phyloP scores from a whole-genome alignment of 2,888 invertebrate species.

The Zootermopsis nevadensis region DNA sequence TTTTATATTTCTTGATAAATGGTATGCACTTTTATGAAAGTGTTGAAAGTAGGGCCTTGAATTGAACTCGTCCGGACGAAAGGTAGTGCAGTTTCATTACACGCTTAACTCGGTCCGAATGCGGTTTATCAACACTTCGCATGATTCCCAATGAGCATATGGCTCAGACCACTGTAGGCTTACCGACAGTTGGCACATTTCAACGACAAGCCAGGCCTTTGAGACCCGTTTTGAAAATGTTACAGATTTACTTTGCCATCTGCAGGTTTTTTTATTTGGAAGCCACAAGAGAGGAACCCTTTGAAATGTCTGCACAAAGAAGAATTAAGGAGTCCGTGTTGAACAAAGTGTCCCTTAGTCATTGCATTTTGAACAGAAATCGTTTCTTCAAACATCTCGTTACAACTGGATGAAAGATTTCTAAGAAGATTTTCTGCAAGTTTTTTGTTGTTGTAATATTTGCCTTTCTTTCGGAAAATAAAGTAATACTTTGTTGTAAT shows the following conservation, averaged over 20 bases:
- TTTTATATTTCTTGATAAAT: no score
- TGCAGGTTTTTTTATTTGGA: background rate
- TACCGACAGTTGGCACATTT: background rate
- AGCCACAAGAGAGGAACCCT: background rate
- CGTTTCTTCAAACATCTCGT: background rate
- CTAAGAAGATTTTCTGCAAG: background rate
- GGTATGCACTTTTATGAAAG: no score
- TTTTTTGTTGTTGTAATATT: background rate
- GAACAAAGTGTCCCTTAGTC: background rate
- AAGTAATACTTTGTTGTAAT: slow-evolving; percentile 1
- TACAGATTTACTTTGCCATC: slow-evolving; percentile 10
- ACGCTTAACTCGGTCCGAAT: background rate
- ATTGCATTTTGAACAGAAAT: background rate
- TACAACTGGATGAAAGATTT: background rate
- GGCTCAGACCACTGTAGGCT: background rate
- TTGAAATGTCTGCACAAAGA: background rate
- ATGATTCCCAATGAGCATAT: background rate
- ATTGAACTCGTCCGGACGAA: no score
- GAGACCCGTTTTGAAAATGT: background rate
- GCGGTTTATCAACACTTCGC: background rate
- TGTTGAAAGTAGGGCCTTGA: no score
- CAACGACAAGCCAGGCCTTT: no score
- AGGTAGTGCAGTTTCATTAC: background rate
- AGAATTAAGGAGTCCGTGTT: background rate
- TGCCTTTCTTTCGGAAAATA: background rate